These are phyloP conservation scores for Halichondria panicea DNA, from an alignment of 37 sponge, comb jelly and placozoan genomes.

Conservation along the genomic window DNA sequence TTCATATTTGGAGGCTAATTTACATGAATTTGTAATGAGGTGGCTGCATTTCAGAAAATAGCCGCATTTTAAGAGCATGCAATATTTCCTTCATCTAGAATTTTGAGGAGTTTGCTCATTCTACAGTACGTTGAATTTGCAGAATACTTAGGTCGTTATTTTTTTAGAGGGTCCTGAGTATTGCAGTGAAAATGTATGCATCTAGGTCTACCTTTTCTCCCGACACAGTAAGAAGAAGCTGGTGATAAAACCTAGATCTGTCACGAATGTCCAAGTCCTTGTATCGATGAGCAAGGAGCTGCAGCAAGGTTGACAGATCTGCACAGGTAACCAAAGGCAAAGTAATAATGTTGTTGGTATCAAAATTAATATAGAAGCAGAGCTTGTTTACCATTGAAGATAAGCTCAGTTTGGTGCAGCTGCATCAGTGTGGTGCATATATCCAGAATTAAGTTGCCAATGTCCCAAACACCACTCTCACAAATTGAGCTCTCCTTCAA, in stretches of 20 bases:
- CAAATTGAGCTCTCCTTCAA: slow-evolving; percentile 31
- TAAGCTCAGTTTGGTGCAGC: slow-evolving; percentile 32
- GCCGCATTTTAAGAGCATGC: too few species aligned
- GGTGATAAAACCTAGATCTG: slow-evolving; percentile 64
- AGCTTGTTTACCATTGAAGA: slow-evolving; percentile 65
- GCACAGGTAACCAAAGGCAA: slow-evolving; percentile 3
- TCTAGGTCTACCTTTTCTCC: slow-evolving; percentile 48
- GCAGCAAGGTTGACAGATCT: slow-evolving; percentile 46
- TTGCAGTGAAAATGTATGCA: neutral
- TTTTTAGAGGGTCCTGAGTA: neutral
- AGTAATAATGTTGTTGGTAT: neutral
- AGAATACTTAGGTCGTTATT: too few species aligned
- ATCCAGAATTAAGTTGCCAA: slow-evolving; percentile 46
- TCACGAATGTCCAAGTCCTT: slow-evolving; percentile 61
- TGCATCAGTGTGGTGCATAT: slow-evolving; percentile 32
- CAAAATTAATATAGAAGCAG: neutral
- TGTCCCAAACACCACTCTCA: slow-evolving; percentile 32
- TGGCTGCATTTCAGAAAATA: neutral
- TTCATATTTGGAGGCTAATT: neutral
- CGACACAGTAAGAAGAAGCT: slow-evolving; percentile 60
- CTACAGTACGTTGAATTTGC: too few species aligned
- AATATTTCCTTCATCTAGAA: too few species aligned
- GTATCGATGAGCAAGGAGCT: slow-evolving; percentile 18
- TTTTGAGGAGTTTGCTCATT: too few species aligned
- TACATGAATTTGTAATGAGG: neutral